phyloP scores from a whole-genome alignment of 1,140 invertebrate genomes.

The Capitella teleta region DNA sequence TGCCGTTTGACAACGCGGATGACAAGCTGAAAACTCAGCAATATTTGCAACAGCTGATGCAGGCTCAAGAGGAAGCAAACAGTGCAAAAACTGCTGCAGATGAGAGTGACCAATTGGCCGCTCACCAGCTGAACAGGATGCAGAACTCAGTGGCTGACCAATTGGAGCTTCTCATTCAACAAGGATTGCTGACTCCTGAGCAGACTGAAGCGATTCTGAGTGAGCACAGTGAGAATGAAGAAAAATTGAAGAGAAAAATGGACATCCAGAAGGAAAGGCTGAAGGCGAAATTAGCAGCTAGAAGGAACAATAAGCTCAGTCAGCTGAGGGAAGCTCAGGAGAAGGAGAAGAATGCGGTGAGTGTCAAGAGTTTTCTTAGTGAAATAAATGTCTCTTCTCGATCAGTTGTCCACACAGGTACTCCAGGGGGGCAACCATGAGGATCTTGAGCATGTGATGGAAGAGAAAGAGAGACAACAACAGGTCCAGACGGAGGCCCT shows the following conservation, averaged over 20 bases:
- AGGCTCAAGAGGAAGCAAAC: conserved; percentile 19
- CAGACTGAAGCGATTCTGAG: conserved; percentile 19
- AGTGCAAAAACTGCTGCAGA: conserved; percentile 17
- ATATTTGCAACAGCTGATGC: conserved; percentile 19
- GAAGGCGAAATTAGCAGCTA: neutral
- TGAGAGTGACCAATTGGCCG: conserved; percentile 17
- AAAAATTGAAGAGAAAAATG: conserved; percentile 15
- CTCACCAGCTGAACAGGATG: conserved; percentile 15
- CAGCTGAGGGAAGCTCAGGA: conserved; percentile 26
- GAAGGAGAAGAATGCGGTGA: conserved; percentile 25
- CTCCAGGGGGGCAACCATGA: conserved; percentile 26
- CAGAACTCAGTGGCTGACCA: neutral
- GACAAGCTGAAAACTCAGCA: conserved; percentile 23
- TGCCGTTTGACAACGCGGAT: conserved; percentile 18
- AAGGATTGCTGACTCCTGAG: conserved; percentile 21
- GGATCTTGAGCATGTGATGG: conserved; percentile 23
- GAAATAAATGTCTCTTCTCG: neutral
- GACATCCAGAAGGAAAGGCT: conserved; percentile 6
- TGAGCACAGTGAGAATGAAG: conserved; percentile 21
- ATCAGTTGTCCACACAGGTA: conserved; percentile 24
- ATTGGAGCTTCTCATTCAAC: conserved; percentile 2
- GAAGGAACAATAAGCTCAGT: conserved; percentile 14
- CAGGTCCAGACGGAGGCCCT: conserved; percentile 20
- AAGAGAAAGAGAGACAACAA: conserved; percentile 21
- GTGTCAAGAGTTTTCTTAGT: neutral